A percentile compares a stretch with the other conserved stretches of the same genome.
phyloP scores from a whole-genome alignment of 2,888 invertebrate genomes.

The Drosophila hamatofila region DNA sequence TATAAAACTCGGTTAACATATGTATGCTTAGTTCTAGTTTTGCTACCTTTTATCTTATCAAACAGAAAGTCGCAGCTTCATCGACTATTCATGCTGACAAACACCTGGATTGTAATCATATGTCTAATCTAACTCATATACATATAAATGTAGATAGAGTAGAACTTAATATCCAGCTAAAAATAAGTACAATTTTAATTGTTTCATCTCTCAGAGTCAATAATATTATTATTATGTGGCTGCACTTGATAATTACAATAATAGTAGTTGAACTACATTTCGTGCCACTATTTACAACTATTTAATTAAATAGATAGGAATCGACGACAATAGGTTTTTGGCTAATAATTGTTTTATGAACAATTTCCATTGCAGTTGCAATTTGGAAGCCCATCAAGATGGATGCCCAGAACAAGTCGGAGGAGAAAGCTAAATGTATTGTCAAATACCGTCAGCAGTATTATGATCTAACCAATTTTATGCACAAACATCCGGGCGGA shows the following conservation, averaged over 20 bases:
- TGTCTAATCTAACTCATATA: not conserved
- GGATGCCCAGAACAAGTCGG: conserved; percentile 36
- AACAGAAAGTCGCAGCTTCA: too few species aligned
- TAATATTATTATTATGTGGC: not conserved
- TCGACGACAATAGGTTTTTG: conserved; percentile 18
- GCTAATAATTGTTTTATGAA: conserved; percentile 7
- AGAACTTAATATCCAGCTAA: not conserved
- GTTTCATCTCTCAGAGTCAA: not conserved
- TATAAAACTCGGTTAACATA: not conserved
- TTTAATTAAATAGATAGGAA: conserved; percentile 52
- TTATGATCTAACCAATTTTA: conserved; percentile 89
- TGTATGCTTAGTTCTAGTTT: not conserved
- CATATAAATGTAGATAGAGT: not conserved
- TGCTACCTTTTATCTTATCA: not conserved
- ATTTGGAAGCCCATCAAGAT: conserved; percentile 33
- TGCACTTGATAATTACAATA: conserved; percentile 19
- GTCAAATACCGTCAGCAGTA: conserved; percentile 86
- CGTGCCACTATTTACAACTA: conserved; percentile 7
- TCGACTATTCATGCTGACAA: conserved; percentile 7
- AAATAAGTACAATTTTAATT: not conserved
- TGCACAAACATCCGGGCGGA: conserved; percentile 91
- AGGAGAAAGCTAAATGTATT: conserved; percentile 66
- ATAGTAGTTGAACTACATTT: conserved; percentile 6
- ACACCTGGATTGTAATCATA: not conserved
- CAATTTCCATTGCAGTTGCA: conserved; percentile 53